Conservation (phyloP, 2,797 vertebrate genomes). For the Coreius guichenoti region DNA sequence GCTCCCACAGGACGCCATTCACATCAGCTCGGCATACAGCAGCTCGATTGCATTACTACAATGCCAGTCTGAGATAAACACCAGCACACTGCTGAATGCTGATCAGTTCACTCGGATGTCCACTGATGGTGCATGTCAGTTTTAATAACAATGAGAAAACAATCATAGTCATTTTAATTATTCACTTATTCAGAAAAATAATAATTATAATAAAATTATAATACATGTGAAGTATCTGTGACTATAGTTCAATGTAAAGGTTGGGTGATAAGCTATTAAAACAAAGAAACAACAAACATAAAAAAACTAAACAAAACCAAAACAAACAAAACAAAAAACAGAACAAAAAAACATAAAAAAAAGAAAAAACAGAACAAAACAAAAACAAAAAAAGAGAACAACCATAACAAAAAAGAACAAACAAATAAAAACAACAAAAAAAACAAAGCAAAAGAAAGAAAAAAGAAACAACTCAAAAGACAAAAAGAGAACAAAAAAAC, state of each 20-base stretch:
- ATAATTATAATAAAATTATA: neutral
- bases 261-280: too few species aligned
- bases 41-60: constrained; percentile 33
- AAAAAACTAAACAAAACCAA: neutral
- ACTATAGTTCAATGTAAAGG: neutral
- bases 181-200: neutral
- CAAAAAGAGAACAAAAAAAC: too few species aligned
- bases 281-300: too few species aligned
- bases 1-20: constrained; percentile 33
- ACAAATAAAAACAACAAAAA: too few species aligned
- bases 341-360: too few species aligned
- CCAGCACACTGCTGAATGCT: neutral
- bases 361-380: too few species aligned
- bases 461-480: too few species aligned
- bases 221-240: neutral
- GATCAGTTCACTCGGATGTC: neutral
- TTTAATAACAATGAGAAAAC: neutral
- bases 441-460: too few species aligned
- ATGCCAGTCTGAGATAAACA: constrained; percentile 16
- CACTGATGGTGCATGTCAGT: neutral
- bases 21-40: constrained; percentile 11
- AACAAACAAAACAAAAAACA: too few species aligned
- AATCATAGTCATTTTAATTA: neutral
- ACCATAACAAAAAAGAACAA: too few species aligned
- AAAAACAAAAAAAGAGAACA: too few species aligned